Conservation (phyloP, 2,113 vertebrate species). For the Rhadina sibilatrix region DNA sequence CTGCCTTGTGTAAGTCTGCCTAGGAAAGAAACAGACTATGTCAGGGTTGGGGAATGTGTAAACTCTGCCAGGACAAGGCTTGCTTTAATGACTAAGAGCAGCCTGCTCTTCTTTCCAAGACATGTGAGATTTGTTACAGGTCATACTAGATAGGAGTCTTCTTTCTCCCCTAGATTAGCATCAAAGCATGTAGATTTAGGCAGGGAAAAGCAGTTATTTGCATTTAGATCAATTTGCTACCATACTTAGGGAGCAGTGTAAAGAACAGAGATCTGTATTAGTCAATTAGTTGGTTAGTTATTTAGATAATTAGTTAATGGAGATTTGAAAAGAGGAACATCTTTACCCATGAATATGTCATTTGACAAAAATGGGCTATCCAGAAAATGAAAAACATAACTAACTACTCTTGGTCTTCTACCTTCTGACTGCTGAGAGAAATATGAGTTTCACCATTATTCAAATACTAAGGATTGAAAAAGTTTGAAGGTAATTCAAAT, state of each 20-base stretch:
- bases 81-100: neutral
- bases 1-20: neutral
- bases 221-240: neutral
- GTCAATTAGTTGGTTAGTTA: neutral
- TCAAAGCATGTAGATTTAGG: neutral
- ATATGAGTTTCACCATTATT: neutral
- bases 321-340: conserved; percentile 33
- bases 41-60: neutral
- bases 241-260: neutral
- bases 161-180: neutral
- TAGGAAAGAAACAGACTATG: neutral
- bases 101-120: neutral
- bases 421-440: neutral
- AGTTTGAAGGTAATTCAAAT: neutral
- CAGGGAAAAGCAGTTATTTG: neutral
- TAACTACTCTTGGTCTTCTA: neutral
- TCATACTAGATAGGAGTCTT: neutral
- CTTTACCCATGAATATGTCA: neutral
- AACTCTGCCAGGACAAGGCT: neutral
- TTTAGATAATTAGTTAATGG: neutral
- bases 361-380: neutral
- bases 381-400: conserved; percentile 32
- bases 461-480: neutral
- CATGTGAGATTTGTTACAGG: neutral
- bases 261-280: neutral